Percentiles rank a stretch among this genome's conserved stretches.
phyloP scores from a whole-genome alignment of 2,113 vertebrate genomes.

The Tachycineta bicolor region DNA sequence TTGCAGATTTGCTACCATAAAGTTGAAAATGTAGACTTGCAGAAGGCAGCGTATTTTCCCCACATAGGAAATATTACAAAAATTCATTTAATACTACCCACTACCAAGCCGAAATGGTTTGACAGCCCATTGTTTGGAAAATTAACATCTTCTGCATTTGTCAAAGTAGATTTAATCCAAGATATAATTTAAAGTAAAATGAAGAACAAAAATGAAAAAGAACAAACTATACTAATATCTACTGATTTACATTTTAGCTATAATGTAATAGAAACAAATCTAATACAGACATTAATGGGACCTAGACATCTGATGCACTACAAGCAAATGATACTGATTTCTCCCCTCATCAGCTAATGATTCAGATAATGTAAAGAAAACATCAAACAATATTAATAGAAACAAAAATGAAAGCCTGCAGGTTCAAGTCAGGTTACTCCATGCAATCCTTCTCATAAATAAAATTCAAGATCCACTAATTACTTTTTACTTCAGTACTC shows the following conservation, averaged over 20 bases:
- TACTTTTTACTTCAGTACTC: constrained; percentile 39
- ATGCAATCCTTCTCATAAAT: not conserved
- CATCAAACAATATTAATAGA: not conserved
- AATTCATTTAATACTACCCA: not conserved
- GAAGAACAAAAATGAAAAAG: not conserved
- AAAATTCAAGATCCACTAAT: constrained; percentile 38
- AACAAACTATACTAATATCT: not conserved
- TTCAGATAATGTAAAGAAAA: not conserved
- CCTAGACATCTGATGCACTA: not conserved
- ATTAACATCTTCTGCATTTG: not conserved
- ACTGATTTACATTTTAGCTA: not conserved
- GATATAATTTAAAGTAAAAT: not conserved
- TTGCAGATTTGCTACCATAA: not conserved
- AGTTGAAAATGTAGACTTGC: not conserved
- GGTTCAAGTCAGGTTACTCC: constrained; percentile 22
- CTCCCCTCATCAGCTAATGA: not conserved
- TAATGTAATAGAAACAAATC: not conserved
- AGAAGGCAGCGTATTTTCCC: not conserved
- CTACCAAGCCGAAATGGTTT: not conserved
- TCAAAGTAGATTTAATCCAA: not conserved
- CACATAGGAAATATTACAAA: not conserved
- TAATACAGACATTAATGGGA: not conserved
- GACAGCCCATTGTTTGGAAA: not conserved
- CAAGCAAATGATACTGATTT: not conserved
- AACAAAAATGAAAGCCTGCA: constrained; percentile 7